These are phyloP conservation scores for Dermatemys mawii DNA, from an alignment of 2,113 vertebrate genomes.

Conservation along the genomic window DNA sequence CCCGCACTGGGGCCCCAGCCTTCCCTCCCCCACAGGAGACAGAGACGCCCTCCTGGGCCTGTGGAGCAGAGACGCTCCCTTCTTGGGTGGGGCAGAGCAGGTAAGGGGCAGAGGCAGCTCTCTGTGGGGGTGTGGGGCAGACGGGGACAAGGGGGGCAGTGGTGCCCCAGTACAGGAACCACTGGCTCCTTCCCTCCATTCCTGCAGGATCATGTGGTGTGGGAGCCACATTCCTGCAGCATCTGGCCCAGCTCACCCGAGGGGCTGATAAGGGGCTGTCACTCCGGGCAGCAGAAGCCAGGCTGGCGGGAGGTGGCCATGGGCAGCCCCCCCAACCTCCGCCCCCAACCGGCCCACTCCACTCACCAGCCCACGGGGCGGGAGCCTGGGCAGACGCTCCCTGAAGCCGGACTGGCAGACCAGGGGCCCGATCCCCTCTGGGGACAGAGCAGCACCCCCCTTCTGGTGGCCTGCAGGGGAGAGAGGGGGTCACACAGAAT, in stretches of 20 bases:
- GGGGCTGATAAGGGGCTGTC: slow-evolving; percentile 50
- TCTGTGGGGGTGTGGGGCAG: no score
- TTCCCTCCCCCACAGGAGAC: no score
- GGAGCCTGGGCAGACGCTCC: no score
- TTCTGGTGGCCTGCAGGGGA: background rate
- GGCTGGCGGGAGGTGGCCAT: background rate
- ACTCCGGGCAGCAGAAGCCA: background rate
- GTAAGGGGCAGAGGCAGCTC: background rate
- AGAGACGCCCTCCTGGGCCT: no score
- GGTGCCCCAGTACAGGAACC: background rate
- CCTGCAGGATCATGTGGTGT: slow-evolving; percentile 62
- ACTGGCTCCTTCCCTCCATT: slow-evolving; percentile 23
- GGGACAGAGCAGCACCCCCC: background rate
- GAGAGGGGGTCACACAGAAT: background rate
- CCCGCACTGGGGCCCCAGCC: no score
- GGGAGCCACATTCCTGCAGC: slow-evolving; percentile 58
- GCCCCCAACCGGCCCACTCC: no score
- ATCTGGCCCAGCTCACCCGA: slow-evolving; percentile 57
- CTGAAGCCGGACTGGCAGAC: no score
- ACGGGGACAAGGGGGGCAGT: background rate
- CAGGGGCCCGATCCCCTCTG: background rate
- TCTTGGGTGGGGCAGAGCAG: no score
- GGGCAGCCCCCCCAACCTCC: no score
- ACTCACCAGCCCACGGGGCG: no score
- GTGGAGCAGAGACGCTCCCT: no score